Conservation (phyloP, 2,113 vertebrate genomes). For the Corythornis madagascariensis region DNA sequence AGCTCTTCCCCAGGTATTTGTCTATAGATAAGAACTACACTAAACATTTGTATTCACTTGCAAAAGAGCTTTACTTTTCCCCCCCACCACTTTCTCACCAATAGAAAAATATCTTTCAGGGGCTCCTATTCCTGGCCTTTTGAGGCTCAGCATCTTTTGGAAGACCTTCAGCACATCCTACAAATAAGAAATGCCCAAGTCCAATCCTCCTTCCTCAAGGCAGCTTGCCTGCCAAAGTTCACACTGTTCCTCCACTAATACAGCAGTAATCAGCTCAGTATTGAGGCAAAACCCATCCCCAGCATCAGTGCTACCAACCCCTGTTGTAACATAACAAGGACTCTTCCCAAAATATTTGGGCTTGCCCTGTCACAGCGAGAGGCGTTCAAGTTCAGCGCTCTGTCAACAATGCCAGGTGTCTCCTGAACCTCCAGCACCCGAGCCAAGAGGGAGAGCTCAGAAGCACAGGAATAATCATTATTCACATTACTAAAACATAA, state of each 20-base stretch:
- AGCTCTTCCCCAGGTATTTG: background rate
- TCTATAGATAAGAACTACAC: background rate
- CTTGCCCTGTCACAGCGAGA: slow-evolving; percentile 53
- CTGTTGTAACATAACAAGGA: slow-evolving; percentile 51
- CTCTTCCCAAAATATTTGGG: slow-evolving; percentile 58
- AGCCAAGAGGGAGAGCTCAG: slow-evolving; percentile 56
- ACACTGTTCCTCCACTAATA: background rate
- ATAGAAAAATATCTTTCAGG: background rate
- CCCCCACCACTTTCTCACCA: background rate
- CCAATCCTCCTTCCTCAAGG: background rate
- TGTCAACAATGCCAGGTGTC: slow-evolving; percentile 61
- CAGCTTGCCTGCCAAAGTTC: background rate
- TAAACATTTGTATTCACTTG: background rate
- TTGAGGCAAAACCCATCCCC: background rate
- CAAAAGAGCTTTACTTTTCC: background rate
- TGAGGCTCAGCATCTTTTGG: background rate
- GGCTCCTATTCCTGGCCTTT: background rate
- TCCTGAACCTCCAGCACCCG: slow-evolving; percentile 6
- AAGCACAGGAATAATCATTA: slow-evolving; percentile 48
- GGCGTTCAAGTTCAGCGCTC: slow-evolving; percentile 54
- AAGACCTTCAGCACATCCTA: background rate
- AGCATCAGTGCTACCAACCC: background rate
- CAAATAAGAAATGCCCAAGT: background rate
- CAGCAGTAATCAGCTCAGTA: slow-evolving; percentile 10
- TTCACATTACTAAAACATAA: slow-evolving; percentile 60